phyloP scores from a whole-genome alignment of 2,888 invertebrate genomes.

The Chloromyia formosa region DNA sequence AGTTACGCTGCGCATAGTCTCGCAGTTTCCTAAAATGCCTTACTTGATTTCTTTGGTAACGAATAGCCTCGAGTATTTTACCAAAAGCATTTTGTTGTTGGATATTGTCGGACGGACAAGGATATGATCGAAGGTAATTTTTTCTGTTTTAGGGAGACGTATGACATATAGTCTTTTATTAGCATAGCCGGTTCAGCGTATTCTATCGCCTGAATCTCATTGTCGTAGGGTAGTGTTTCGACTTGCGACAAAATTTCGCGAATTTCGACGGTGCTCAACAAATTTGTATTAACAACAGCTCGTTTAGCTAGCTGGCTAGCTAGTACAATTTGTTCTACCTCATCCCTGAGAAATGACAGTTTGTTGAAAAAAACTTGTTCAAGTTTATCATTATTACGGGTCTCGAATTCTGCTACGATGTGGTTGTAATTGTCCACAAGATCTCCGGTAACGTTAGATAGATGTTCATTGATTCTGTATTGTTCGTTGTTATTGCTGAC shows the following conservation, averaged over 20 bases:
- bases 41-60: not conserved
- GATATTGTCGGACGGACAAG: not conserved
- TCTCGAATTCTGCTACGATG: constrained; percentile 31
- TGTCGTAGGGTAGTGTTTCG: constrained; percentile 48
- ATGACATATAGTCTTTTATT: constrained; percentile 43
- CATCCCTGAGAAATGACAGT: not conserved
- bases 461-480: constrained; percentile 40
- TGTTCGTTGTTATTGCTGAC: constrained; percentile 44
- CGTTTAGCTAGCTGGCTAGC: not conserved
- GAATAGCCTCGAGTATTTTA: not conserved
- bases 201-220: constrained; percentile 48
- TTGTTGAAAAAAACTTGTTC: constrained; percentile 1
- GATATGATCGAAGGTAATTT: not conserved
- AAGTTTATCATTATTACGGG: not conserved
- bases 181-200: constrained; percentile 48
- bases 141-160: not conserved
- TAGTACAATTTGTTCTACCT: not conserved
- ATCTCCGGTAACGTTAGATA: constrained; percentile 23
- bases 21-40: not conserved
- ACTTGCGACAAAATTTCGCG: constrained; percentile 24
- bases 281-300: not conserved
- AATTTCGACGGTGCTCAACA: not conserved
- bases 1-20: not conserved
- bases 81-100: not conserved
- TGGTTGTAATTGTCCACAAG: constrained; percentile 39